These are phyloP conservation scores for Pseudomugil gertrudae DNA, from an alignment of 2,797 vertebrate species.

Conservation along the genomic window DNA sequence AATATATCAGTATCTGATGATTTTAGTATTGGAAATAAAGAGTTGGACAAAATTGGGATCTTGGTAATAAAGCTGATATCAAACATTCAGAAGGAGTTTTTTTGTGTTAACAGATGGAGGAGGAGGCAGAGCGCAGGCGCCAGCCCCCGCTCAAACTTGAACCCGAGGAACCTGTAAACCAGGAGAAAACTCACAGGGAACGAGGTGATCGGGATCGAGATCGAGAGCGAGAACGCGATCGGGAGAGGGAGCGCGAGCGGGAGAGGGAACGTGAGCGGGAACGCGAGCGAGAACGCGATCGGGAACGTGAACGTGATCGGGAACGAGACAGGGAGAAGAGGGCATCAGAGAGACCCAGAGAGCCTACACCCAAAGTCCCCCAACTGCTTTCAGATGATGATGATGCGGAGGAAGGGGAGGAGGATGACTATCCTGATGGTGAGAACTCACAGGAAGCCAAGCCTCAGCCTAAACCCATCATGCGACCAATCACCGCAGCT, in stretches of 20 bases:
- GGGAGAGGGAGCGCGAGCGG: not conserved
- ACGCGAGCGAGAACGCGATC: not conserved
- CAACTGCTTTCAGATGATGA: slow-evolving; percentile 86
- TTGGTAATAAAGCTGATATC: no score
- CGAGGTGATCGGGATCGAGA: slow-evolving; percentile 34
- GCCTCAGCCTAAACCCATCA: slow-evolving; percentile 92
- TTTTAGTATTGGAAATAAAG: no score
- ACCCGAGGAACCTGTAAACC: slow-evolving; percentile 89
- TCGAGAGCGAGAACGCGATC: slow-evolving; percentile 61
- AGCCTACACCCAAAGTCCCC: slow-evolving; percentile 80
- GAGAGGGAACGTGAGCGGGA: slow-evolving; percentile 63
- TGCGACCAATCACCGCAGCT: slow-evolving; percentile 94
- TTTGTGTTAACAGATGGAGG: slow-evolving; percentile 88
- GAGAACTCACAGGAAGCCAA: slow-evolving; percentile 91
- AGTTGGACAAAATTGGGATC: no score
- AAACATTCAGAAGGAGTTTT: no score
- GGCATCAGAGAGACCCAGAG: slow-evolving; percentile 65
- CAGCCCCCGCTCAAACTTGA: slow-evolving; percentile 93
- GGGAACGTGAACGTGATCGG: slow-evolving; percentile 76
- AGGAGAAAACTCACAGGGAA: slow-evolving; percentile 87
- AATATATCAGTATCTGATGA: no score
- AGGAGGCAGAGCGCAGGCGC: slow-evolving; percentile 93
- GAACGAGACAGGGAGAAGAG: slow-evolving; percentile 85
- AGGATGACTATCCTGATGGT: slow-evolving; percentile 83
- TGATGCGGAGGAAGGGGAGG: slow-evolving; percentile 73